Evolutionary conservation across 2,113 vertebrate species (phyloP).

Genomic region (Puffinus mauretanicus): DNA sequence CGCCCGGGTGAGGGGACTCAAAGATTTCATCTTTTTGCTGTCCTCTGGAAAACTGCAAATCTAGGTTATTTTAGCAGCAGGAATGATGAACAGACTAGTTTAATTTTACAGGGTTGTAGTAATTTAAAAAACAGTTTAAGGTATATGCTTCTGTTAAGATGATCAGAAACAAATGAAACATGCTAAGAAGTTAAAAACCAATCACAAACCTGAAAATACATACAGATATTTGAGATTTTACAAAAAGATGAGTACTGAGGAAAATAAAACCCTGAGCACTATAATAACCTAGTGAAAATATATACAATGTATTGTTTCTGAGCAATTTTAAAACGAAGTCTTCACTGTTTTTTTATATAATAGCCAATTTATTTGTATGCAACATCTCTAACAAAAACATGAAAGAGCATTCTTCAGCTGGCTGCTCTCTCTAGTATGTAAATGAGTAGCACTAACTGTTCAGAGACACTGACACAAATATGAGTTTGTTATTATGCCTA

Average conservation of each 20-base stretch:
- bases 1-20: background rate
- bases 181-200: background rate
- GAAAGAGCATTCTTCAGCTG: background rate
- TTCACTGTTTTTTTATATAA: background rate
- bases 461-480: background rate
- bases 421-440: background rate
- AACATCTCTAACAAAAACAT: background rate
- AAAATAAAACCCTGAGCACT: background rate
- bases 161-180: background rate
- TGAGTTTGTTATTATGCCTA: accelerated
- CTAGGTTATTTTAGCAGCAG: background rate
- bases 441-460: background rate
- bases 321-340: accelerated
- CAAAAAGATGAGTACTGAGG: accelerated
- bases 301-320: background rate
- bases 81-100: background rate
- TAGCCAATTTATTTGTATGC: background rate
- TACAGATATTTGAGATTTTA: background rate
- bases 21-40: background rate
- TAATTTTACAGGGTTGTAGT: background rate
- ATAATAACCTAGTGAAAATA: background rate
- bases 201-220: background rate
- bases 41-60: background rate
- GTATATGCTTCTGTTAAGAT: background rate
- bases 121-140: background rate